A percentile compares a stretch with the other conserved stretches of the same genome.
phyloP scores from a whole-genome alignment of 2,888 invertebrate species.

The Trissonchulus latispiculum region DNA sequence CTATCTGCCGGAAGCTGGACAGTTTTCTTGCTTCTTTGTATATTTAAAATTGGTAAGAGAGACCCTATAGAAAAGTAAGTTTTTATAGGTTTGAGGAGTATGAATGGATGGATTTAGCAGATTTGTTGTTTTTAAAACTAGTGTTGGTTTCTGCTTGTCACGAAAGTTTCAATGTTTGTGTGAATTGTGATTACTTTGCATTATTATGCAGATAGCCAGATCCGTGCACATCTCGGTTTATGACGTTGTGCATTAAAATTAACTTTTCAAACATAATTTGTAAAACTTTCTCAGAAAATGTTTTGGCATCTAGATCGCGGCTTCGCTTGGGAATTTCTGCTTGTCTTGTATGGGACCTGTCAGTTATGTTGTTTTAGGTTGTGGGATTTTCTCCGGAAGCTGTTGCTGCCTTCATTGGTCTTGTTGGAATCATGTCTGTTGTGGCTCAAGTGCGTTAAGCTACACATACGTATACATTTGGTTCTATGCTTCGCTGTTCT shows the following conservation, averaged over 20 bases:
- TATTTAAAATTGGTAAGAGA: constrained; percentile 73
- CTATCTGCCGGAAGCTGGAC: constrained; percentile 89
- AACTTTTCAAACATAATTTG: neutral
- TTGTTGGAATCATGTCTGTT: constrained; percentile 89
- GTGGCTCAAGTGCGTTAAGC: constrained; percentile 62
- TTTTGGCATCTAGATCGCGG: no score
- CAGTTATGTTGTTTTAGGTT: constrained; percentile 56
- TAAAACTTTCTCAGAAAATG: no score
- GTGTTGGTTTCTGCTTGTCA: no score
- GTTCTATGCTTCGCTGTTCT: no score
- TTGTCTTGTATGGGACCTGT: no score
- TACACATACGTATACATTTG: constrained; percentile 48
- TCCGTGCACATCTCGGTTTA: no score
- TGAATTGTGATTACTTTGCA: no score
- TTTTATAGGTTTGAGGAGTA: constrained; percentile 19
- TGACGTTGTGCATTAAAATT: neutral
- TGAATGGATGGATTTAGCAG: no score
- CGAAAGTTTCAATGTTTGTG: no score
- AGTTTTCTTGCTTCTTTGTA: constrained; percentile 99
- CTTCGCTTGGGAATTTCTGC: no score
- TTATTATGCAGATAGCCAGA: no score
- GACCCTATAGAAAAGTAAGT: neutral
- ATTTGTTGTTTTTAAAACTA: no score
- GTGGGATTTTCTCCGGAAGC: constrained; percentile 90
- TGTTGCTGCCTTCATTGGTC: constrained; percentile 94